Conservation (phyloP, 1,140 invertebrate species). For the Lithobius niger region DNA sequence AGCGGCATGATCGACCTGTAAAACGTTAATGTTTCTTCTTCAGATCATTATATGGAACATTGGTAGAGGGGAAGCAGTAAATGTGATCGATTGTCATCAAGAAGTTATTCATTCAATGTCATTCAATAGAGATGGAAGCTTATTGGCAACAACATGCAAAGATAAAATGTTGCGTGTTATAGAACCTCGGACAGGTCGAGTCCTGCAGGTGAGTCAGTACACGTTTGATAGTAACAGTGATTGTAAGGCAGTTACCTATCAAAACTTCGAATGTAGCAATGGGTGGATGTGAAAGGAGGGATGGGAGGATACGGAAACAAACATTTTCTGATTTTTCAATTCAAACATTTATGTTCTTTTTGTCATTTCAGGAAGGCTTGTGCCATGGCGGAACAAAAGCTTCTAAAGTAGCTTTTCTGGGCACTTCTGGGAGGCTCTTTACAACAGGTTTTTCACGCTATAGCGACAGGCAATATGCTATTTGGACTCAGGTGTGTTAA, state of each 20-base stretch:
- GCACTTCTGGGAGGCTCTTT: slow-evolving; percentile 54
- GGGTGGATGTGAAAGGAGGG: not conserved
- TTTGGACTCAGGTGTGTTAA: slow-evolving; percentile 58
- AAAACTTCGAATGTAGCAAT: not conserved
- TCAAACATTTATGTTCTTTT: not conserved
- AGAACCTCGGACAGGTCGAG: slow-evolving; percentile 66
- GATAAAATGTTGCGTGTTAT: slow-evolving; percentile 81
- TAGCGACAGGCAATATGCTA: slow-evolving; percentile 73
- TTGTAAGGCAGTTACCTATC: not conserved
- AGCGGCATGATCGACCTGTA: too few species aligned
- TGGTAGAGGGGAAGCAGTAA: slow-evolving; percentile 64
- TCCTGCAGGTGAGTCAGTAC: slow-evolving; percentile 51
- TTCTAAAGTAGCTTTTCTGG: slow-evolving; percentile 77
- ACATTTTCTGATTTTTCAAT: not conserved
- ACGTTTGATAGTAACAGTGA: not conserved
- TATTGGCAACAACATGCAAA: slow-evolving; percentile 83
- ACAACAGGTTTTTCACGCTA: slow-evolving; percentile 82
- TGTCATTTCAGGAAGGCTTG: slow-evolving; percentile 48
- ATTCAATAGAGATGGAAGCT: slow-evolving; percentile 78
- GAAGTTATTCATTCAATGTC: slow-evolving; percentile 85
- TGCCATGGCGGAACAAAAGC: slow-evolving; percentile 78
- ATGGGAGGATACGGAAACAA: not conserved
- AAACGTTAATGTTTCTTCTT: slow-evolving; percentile 10
- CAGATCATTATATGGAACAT: slow-evolving; percentile 81
- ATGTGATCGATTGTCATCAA: slow-evolving; percentile 71